These are phyloP conservation scores for Ligdia adustata DNA, from an alignment of 2,888 invertebrate species.

Conservation along the genomic window DNA sequence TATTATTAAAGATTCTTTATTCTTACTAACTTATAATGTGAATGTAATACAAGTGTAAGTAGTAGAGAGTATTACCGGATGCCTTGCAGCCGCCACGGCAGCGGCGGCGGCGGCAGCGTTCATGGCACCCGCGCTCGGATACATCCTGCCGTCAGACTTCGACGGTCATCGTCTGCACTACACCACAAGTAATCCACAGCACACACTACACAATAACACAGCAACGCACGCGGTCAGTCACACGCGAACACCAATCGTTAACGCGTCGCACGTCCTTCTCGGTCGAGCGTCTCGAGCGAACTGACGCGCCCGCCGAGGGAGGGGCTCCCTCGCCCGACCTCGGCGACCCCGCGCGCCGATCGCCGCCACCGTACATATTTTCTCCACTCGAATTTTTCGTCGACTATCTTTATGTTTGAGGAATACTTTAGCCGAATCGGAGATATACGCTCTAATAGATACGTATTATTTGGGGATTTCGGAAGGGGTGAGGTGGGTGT, in stretches of 20 bases:
- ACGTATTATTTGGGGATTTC: constrained; percentile 78
- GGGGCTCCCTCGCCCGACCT: constrained; percentile 52
- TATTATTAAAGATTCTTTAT: too few species aligned
- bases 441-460: constrained; percentile 81
- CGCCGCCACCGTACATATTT: constrained; percentile 78
- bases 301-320: constrained; percentile 59
- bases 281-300: constrained; percentile 61
- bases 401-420: constrained; percentile 82
- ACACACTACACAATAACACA: constrained; percentile 75
- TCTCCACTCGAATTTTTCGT: constrained; percentile 82
- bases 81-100: constrained; percentile 92
- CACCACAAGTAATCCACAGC: constrained; percentile 63
- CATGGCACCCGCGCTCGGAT: constrained; percentile 92
- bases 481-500: constrained; percentile 59
- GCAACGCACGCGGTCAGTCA: constrained; percentile 63
- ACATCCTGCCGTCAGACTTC: constrained; percentile 88
- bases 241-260: constrained; percentile 70
- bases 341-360: constrained; percentile 69
- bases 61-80: constrained; percentile 88
- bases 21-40: not conserved
- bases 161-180: constrained; percentile 72
- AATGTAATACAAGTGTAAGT: not conserved
- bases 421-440: constrained; percentile 81
- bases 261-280: constrained; percentile 52
- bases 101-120: constrained; percentile 94